Evolutionary conservation across 2,113 vertebrate genomes (phyloP).

Genomic region (Microcebus murinus): DNA sequence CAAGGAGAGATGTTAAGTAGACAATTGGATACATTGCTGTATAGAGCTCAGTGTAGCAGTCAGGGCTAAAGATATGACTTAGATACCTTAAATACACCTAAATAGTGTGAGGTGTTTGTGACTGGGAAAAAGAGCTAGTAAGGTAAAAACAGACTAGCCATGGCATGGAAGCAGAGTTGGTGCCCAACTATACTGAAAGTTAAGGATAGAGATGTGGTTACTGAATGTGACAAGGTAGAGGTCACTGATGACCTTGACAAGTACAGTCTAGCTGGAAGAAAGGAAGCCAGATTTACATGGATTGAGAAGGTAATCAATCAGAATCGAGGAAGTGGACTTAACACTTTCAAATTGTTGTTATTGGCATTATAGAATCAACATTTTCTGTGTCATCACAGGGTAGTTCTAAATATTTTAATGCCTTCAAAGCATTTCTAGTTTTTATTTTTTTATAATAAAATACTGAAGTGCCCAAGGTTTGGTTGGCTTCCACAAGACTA

Average conservation of each 20-base stretch:
- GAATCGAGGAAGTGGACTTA: background rate
- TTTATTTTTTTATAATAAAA: constrained; percentile 47
- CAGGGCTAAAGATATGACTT: background rate
- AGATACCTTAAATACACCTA: background rate
- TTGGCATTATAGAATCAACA: background rate
- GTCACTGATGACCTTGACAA: background rate
- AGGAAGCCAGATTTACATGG: background rate
- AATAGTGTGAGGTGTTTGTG: background rate
- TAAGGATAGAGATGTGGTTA: background rate
- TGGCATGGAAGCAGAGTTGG: background rate
- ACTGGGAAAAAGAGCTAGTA: background rate
- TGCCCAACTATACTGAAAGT: background rate
- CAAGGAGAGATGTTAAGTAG: background rate
- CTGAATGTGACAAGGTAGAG: background rate
- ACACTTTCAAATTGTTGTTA: background rate
- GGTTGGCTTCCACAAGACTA: background rate
- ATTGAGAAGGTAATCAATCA: background rate
- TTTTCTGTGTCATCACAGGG: background rate
- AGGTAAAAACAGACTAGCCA: background rate
- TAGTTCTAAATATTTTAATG: background rate
- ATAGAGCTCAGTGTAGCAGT: background rate
- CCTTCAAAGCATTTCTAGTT: background rate
- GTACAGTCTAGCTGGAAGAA: background rate
- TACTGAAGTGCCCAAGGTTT: background rate
- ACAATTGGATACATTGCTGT: background rate